These are phyloP conservation scores for Sus cebifrons DNA, from an alignment of 2,797 vertebrate genomes.

Conservation along the genomic window DNA sequence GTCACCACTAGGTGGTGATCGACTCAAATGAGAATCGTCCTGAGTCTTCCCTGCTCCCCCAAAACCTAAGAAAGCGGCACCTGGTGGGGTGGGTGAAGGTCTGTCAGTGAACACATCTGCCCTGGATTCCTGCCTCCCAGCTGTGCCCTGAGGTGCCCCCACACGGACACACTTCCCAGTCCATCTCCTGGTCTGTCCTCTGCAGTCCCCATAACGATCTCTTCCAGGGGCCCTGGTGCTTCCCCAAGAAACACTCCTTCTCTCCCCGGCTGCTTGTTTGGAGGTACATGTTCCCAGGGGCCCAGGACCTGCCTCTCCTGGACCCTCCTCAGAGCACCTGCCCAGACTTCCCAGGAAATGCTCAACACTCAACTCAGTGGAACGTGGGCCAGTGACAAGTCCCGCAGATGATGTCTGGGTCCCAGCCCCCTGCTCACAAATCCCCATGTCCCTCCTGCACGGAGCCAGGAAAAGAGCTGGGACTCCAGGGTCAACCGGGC, in stretches of 20 bases:
- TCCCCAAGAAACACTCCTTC: neutral
- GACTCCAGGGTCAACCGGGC: fast-evolving
- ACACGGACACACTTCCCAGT: neutral
- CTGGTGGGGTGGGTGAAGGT: neutral
- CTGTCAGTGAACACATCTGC: neutral
- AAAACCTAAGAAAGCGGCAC: neutral
- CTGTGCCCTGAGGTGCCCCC: neutral
- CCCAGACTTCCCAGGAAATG: neutral
- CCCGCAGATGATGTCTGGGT: neutral
- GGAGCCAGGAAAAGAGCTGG: neutral
- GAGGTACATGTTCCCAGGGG: neutral
- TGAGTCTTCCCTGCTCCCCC: neutral
- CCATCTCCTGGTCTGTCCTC: neutral
- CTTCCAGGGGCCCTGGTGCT: neutral
- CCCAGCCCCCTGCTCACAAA: neutral
- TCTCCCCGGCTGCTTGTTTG: neutral
- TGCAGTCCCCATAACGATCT: neutral
- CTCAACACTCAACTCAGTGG: fast-evolving
- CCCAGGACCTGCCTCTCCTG: neutral
- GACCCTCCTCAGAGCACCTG: neutral
- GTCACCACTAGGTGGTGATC: neutral
- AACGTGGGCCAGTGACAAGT: neutral
- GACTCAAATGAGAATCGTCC: neutral
- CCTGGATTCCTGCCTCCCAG: neutral
- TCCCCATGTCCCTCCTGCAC: neutral